Evolutionary conservation across 1,140 invertebrate species (phyloP), one percentile per base, ranked within the genome.

Genomic region (Steinernema feltiae): DNA sequence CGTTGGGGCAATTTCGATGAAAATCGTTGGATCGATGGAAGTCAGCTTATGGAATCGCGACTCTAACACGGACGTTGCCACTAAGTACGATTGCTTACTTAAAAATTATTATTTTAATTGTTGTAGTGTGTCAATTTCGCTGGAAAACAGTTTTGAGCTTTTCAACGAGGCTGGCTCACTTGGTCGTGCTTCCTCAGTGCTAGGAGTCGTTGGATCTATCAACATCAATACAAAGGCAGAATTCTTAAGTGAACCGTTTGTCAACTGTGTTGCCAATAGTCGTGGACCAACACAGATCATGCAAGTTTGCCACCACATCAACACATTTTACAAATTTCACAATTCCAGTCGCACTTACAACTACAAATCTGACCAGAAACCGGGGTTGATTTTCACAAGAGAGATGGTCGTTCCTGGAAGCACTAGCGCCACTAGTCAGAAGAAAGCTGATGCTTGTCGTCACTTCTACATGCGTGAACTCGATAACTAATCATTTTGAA

Each of bases 21-120:
- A 63, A 21, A 63, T 63, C 53, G 7, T 63, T 21, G 53, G 53
- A 3, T 63, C 53, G 53, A 63, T 63, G 53, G 53, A 63, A 63
- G 53, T 63, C 12, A 63, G 53, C 53, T 27, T 63, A 21, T 63
- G 53, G 53, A 63, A 63, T 21, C 12, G 53, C 12, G 53, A 63
- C 53, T 63, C 53, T 12, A 63, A 63, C 53, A 63, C 53, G 2
- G 53, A 63, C 24, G 53, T 63, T 7, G 7, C 24, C 24, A 63
- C 53, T 3, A 63, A 63, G 53, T 63, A 63, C 12, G 53, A n/a
- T n/a, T 27, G 3, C 15, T 27, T n/a, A 17, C 24, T 21, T 63
- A 63, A 27, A 7, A 7, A 7, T 63, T 63, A 3, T 63, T 27
- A 63, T 21, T 27, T 27, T 27, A 27, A 15, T 3, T 63, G 7